A percentile compares a stretch with the other conserved stretches of the same genome.
Conservation (phyloP, 2,888 invertebrate species). For the Allophyes oxyacanthae region DNA sequence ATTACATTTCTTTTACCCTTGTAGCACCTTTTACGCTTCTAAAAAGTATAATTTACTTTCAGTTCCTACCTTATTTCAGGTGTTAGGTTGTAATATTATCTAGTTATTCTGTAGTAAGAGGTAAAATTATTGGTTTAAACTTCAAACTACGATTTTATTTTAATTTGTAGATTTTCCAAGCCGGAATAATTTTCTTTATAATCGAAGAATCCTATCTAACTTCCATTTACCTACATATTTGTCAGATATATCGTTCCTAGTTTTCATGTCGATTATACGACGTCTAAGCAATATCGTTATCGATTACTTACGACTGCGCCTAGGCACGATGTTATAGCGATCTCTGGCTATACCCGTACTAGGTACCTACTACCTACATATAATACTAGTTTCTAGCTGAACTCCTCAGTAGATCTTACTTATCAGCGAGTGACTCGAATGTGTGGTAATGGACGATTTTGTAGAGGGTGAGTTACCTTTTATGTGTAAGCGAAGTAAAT, state of each 20-base stretch:
- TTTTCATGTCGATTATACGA: constrained; percentile 54
- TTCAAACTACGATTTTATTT: too few relatives aligned
- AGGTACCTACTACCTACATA: not conserved
- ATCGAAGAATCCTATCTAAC: constrained; percentile 23
- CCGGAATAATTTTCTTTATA: constrained; percentile 11
- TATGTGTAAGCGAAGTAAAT: constrained; percentile 44
- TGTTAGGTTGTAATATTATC: too few relatives aligned
- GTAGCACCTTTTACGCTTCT: too few relatives aligned
- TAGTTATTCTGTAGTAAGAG: too few relatives aligned
- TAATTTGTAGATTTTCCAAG: too few relatives aligned
- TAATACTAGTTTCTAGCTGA: constrained; percentile 24
- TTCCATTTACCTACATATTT: constrained; percentile 43
- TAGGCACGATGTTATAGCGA: constrained; percentile 33
- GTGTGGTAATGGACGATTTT: constrained; percentile 53
- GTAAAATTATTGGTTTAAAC: too few relatives aligned
- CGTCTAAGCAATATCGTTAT: constrained; percentile 56
- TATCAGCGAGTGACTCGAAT: constrained; percentile 44
- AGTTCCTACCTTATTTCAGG: too few relatives aligned
- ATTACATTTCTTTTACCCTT: too few relatives aligned
- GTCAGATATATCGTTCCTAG: constrained; percentile 42
- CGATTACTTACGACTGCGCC: constrained; percentile 51
- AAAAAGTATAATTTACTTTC: too few relatives aligned
- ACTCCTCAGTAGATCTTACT: constrained; percentile 46
- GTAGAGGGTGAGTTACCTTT: constrained; percentile 38
- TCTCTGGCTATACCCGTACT: constrained; percentile 20